phyloP scores from a whole-genome alignment of 2,888 invertebrate genomes.

The Anoplius nigerrimus region DNA sequence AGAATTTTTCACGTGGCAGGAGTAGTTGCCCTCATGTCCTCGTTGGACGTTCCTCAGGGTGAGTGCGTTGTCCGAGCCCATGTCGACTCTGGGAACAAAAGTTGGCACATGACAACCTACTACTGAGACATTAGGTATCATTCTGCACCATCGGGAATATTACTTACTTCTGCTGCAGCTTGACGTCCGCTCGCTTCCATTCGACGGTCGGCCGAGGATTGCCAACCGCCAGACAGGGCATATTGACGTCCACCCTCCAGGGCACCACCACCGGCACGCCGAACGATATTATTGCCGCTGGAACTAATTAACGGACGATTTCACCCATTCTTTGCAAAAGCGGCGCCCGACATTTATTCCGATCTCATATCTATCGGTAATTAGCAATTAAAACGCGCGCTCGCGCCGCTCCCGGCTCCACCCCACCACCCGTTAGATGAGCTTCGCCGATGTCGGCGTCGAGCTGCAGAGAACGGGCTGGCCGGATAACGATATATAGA shows the following conservation, averaged over 20 bases:
- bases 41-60: conserved; percentile 76
- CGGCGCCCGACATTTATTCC: too few species aligned
- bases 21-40: conserved; percentile 78
- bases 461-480: too few species aligned
- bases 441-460: too few species aligned
- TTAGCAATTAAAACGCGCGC: too few species aligned
- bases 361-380: too few species aligned
- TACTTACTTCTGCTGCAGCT: conserved; percentile 68
- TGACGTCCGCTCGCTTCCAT: conserved; percentile 76
- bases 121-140: too few species aligned
- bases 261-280: conserved; percentile 77
- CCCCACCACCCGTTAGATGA: too few species aligned
- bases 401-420: too few species aligned
- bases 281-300: conserved; percentile 79
- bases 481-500: too few species aligned
- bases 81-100: conserved; percentile 61
- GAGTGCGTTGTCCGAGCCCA: conserved; percentile 76
- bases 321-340: neutral
- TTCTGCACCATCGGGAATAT: neutral
- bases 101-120: neutral
- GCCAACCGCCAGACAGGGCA: conserved; percentile 78
- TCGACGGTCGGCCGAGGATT: conserved; percentile 76
- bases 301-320: conserved; percentile 66
- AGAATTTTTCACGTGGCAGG: conserved; percentile 77
- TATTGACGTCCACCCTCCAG: conserved; percentile 77